A percentile compares a stretch with the other conserved stretches of the same genome.
These are phyloP conservation scores for Sceloporus undulatus DNA, from an alignment of 2,113 vertebrate species.

Conservation along the genomic window DNA sequence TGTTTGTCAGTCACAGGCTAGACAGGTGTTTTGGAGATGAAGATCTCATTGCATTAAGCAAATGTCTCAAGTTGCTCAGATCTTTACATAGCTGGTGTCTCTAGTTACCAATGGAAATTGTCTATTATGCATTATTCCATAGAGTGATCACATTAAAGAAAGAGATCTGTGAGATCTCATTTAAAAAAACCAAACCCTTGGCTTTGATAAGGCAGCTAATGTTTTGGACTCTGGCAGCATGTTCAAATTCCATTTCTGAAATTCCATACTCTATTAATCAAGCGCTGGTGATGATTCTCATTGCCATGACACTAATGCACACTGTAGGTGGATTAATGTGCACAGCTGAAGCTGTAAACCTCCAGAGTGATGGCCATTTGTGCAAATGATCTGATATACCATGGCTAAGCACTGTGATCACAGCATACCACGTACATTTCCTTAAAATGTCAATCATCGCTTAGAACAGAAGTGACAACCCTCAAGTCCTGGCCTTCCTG, in stretches of 20 bases:
- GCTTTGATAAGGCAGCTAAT: background rate
- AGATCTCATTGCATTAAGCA: conserved; percentile 51
- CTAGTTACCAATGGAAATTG: conserved; percentile 68
- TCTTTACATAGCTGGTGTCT: conserved; percentile 58
- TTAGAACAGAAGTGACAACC: background rate
- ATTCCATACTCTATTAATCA: background rate
- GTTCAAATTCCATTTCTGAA: background rate
- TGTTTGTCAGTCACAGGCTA: conserved; percentile 69
- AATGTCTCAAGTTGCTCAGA: conserved; percentile 43
- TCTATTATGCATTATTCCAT: conserved; percentile 51
- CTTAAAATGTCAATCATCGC: background rate
- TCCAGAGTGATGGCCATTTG: background rate
- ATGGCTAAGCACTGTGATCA: background rate
- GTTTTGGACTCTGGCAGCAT: background rate
- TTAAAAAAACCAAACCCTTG: background rate
- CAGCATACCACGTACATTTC: background rate
- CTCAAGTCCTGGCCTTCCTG: no score
- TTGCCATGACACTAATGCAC: background rate
- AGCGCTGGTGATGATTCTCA: background rate
- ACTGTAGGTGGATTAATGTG: background rate
- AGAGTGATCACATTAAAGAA: background rate
- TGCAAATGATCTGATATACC: background rate
- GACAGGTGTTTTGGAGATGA: conserved; percentile 70
- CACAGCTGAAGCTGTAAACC: conserved; percentile 5
- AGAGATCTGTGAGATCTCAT: background rate